Conservation (phyloP, 2,113 vertebrate genomes). For the Ondatra zibethicus region DNA sequence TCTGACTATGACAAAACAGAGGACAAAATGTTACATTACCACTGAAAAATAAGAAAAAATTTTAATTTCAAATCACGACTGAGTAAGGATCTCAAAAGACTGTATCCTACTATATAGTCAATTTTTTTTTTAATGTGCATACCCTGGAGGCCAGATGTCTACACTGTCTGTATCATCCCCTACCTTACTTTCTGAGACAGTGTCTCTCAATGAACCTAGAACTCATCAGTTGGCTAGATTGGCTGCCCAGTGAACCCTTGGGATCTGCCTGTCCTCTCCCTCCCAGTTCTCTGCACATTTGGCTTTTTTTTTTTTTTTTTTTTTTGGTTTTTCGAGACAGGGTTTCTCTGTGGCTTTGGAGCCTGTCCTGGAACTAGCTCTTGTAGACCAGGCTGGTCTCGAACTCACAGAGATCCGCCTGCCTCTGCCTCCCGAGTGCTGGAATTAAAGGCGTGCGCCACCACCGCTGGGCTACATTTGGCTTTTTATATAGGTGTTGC, state of each 20-base stretch:
- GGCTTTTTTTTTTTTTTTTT: too few relatives aligned
- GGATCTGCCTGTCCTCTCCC: background rate
- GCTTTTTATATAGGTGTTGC: background rate
- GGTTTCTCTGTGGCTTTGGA: too few relatives aligned
- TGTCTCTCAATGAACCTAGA: background rate
- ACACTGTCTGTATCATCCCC: background rate
- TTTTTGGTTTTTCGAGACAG: too few relatives aligned
- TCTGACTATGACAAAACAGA: background rate
- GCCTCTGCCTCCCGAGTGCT: too few relatives aligned
- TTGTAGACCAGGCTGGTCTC: too few relatives aligned
- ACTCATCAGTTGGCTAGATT: background rate
- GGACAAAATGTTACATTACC: background rate
- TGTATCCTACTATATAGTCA: background rate
- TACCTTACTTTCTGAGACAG: background rate
- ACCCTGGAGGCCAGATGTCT: background rate
- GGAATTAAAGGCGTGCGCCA: too few relatives aligned
- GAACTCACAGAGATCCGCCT: too few relatives aligned
- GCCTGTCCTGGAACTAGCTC: too few relatives aligned
- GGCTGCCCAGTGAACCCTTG: background rate
- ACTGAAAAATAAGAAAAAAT: slow-evolving; percentile 25
- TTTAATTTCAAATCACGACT: slow-evolving; percentile 32
- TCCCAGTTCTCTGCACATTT: background rate
- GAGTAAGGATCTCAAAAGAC: background rate
- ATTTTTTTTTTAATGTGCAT: background rate
- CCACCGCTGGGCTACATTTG: too few relatives aligned